Conservation (phyloP, 2,113 vertebrate genomes). For the Glareola pratincola region DNA sequence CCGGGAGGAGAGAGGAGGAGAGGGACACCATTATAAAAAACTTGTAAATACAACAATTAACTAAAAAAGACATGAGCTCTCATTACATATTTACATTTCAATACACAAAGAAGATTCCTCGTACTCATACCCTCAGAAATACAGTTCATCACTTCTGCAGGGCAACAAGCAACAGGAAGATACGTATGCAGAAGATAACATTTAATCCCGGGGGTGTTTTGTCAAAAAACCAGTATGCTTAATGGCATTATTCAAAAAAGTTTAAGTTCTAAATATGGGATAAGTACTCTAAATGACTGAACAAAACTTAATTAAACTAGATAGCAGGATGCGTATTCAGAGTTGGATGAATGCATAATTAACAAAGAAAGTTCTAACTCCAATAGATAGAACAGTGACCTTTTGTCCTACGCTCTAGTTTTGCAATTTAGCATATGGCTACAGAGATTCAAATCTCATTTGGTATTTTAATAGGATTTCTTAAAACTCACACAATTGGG, state of each 20-base stretch:
- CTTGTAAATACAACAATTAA: neutral
- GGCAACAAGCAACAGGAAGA: neutral
- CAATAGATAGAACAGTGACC: constrained; percentile 36
- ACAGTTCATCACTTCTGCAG: neutral
- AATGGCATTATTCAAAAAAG: neutral
- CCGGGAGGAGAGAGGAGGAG: neutral
- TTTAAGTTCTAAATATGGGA: constrained; percentile 1
- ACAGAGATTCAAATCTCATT: constrained; percentile 48
- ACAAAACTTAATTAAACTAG: constrained; percentile 33
- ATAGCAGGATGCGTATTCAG: neutral
- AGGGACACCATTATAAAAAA: neutral
- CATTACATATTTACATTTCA: neutral
- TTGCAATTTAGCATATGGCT: neutral
- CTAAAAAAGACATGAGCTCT: neutral
- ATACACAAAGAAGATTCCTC: neutral
- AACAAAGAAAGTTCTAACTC: constrained; percentile 38
- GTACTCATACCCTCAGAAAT: neutral
- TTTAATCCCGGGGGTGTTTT: neutral
- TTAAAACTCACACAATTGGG: neutral
- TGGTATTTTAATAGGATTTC: constrained; percentile 64
- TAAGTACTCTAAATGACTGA: neutral
- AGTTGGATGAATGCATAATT: constrained; percentile 25
- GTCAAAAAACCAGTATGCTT: neutral
- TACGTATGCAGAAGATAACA: neutral
- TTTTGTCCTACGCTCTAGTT: constrained; percentile 24